A percentile compares a stretch with the other conserved stretches of the same genome.
These are phyloP conservation scores for Montifringilla adamsi DNA, from an alignment of 2,113 vertebrate species.

Conservation along the genomic window DNA sequence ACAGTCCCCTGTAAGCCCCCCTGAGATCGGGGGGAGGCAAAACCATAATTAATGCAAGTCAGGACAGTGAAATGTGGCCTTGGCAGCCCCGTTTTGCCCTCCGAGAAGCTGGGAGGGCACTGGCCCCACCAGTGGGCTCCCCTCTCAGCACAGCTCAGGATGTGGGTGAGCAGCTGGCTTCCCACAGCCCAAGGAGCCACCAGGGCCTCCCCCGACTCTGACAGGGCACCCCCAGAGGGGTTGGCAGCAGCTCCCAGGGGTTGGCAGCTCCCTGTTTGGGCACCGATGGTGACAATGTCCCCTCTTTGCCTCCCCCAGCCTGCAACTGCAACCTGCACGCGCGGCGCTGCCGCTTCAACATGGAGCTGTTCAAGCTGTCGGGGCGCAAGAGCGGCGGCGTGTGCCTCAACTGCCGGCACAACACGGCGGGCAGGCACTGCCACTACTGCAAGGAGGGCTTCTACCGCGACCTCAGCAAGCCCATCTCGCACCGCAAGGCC, in stretches of 20 bases:
- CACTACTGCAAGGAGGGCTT: constrained; percentile 98
- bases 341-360: constrained; percentile 94
- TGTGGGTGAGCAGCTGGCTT: not conserved
- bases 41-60: fast-evolving
- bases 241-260: not conserved
- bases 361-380: constrained; percentile 95
- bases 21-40: not conserved
- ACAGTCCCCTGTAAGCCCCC: not conserved
- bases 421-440: constrained; percentile 92
- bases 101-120: not conserved
- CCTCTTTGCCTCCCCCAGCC: constrained; percentile 68
- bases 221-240: not conserved
- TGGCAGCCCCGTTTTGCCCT: too few relatives aligned
- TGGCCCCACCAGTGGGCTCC: not conserved
- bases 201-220: fast-evolving
- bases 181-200: not conserved
- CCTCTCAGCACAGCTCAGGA: not conserved
- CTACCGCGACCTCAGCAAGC: constrained; percentile 93
- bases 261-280: fast-evolving
- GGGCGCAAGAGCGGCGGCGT: constrained; percentile 94
- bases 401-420: constrained; percentile 95
- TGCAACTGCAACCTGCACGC: constrained; percentile 96
- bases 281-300: not conserved
- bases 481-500: constrained; percentile 93
- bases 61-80: fast-evolving